phyloP scores from a whole-genome alignment of 1,140 invertebrate species.

The Papilio glaucus region DNA sequence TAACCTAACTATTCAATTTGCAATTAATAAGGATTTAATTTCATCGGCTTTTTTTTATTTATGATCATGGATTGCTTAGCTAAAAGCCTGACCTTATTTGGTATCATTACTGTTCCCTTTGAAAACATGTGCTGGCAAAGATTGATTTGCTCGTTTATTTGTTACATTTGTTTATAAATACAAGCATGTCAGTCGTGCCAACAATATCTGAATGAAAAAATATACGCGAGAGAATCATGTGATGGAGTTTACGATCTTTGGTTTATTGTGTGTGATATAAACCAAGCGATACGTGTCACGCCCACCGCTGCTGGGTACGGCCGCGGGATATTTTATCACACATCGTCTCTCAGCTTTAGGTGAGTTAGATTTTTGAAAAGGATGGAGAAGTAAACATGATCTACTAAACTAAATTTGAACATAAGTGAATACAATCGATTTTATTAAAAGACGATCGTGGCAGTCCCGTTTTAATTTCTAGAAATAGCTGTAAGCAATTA shows the following conservation, averaged over 20 bases:
- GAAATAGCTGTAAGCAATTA: neutral
- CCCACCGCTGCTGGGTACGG: neutral
- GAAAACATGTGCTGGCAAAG: neutral
- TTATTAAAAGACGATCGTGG: neutral
- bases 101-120: neutral
- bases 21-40: neutral
- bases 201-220: constrained; percentile 17
- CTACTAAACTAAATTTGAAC: neutral
- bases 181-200: neutral
- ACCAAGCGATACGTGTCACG: neutral
- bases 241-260: constrained; percentile 5
- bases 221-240: constrained; percentile 8
- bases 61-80: neutral
- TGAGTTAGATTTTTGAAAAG: no score
- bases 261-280: constrained; percentile 22
- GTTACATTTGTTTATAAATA: neutral
- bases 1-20: neutral
- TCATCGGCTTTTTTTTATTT: neutral
- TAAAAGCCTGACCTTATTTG: neutral
- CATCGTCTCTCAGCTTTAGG: neutral
- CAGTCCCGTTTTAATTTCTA: constrained; percentile 9
- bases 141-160: neutral
- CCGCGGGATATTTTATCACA: neutral
- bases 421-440: neutral
- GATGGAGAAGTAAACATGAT: neutral